phyloP scores from a whole-genome alignment of 2,113 vertebrate genomes.

The Verasper variegatus region DNA sequence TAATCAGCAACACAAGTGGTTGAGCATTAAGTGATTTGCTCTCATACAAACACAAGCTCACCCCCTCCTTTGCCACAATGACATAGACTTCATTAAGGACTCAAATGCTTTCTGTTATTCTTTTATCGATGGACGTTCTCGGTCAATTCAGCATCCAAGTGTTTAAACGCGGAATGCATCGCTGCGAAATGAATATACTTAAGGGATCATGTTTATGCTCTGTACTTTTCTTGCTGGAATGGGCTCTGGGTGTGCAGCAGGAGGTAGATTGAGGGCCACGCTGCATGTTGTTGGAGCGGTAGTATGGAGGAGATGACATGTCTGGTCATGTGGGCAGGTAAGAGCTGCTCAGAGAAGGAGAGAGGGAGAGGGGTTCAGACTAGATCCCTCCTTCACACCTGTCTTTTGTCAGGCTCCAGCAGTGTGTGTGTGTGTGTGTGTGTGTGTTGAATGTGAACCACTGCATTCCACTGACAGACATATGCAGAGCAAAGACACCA shows the following conservation, averaged over 20 bases:
- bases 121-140: neutral
- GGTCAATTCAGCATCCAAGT: neutral
- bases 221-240: slow-evolving; percentile 2
- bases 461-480: slow-evolving; percentile 37
- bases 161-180: slow-evolving; percentile 1
- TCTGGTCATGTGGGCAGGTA: slow-evolving; percentile 81
- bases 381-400: slow-evolving; percentile 61
- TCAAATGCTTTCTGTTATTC: neutral
- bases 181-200: neutral
- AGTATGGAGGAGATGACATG: slow-evolving; percentile 68
- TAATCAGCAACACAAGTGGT: no score
- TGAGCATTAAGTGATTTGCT: no score
- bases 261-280: slow-evolving; percentile 16
- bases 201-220: neutral
- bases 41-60: neutral
- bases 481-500: neutral
- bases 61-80: neutral
- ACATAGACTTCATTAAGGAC: neutral
- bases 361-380: slow-evolving; percentile 49
- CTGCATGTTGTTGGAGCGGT: slow-evolving; percentile 36
- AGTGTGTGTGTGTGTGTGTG: neutral
- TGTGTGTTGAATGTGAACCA: slow-evolving; percentile 6
- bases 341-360: slow-evolving; percentile 51
- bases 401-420: slow-evolving; percentile 60
- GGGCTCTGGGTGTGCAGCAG: slow-evolving; percentile 4